Base-by-base conservation (phyloP, 2,888 invertebrate species). In the Pollenia labialis region DNA sequence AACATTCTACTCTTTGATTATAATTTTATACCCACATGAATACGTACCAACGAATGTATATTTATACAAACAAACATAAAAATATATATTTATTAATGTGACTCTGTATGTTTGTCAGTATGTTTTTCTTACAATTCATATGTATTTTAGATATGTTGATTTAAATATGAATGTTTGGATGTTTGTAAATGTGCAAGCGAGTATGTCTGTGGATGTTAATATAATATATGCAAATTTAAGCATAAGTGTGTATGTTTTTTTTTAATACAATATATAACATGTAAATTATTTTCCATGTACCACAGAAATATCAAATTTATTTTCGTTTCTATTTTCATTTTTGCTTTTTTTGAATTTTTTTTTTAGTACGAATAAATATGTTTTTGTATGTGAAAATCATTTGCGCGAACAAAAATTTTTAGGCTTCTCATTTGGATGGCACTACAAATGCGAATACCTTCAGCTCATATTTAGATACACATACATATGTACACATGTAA, bases 11-110 rank as follows among this genome's bases (percentile, higher is more conserved):
- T 71, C 64, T 84, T 87, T 88, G 83, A 88, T 89, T 89, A 90
- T 91, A 92, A 91, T 91, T 92, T 88, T 90, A 69, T 64, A 62
- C n/a, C 69, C 50, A 48, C 58, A 62, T 42, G 44, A 18, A 16
- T 64, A 71, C 56, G 48, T 52, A 74, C 42, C 9, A 32, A 85
- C 86, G 81, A 88, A 79, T 60, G 16, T 40, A 40, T 50, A 62
- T 62, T 10, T 44, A 62, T 46, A 4, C 56, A 46, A 66, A 68
- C 42, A 60, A 14, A 85, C 85, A 83, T 88, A 71, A n/a, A 54
- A 16, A 44, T 75, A 10, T 40, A 12, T 32, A 16, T 60, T 74
- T 62, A 50, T 64, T 69, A 79, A 58, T 56, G 46, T 56, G 14
- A 46, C 40, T 68, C 66, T 68, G 32, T 77, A 32, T 76, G 11